Percentiles rank a stretch among this genome's conserved stretches.
Conservation (phyloP, 2,888 invertebrate species). For the Criorhina ranunculi region DNA sequence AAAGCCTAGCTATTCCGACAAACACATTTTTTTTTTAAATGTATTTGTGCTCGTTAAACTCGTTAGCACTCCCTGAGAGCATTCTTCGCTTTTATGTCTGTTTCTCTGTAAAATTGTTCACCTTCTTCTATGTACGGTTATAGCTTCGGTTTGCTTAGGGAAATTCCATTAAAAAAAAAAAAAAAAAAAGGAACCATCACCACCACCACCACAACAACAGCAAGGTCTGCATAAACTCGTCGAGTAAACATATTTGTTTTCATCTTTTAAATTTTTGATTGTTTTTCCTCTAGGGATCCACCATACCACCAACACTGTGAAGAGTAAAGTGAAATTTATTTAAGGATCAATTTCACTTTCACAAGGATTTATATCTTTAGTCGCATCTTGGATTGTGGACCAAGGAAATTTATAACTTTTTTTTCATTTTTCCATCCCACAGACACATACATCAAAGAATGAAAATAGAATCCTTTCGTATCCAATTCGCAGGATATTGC, state of each 20-base stretch:
- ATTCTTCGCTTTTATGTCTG: not conserved
- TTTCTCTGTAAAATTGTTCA: conserved; percentile 26
- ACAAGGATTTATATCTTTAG: conserved; percentile 55
- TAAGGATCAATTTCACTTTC: conserved; percentile 69
- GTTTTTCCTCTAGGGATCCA: conserved; percentile 37
- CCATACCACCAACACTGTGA: not conserved
- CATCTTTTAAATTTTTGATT: conserved; percentile 59
- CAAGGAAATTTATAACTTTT: conserved; percentile 31
- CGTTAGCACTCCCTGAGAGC: conserved; percentile 12
- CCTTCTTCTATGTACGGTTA: not conserved
- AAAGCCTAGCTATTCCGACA: not conserved
- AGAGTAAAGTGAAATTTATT: conserved; percentile 69
- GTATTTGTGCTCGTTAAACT: conserved; percentile 10
- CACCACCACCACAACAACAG: not conserved
- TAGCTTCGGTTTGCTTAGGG: conserved; percentile 24
- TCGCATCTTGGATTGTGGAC: conserved; percentile 16
- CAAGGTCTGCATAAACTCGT: conserved; percentile 13
- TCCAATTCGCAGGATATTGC: conserved; percentile 16
- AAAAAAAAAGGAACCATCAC: conserved; percentile 16
- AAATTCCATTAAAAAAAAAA: conserved; percentile 32
- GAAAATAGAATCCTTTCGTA: conserved; percentile 28
- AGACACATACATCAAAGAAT: conserved; percentile 13
- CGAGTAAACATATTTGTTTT: conserved; percentile 54
- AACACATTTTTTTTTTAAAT: conserved; percentile 3
- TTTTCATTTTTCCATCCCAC: not conserved